Percentiles rank a stretch among this genome's conserved stretches.
These are phyloP conservation scores for Novumbra hubbsi DNA, from an alignment of 2,797 vertebrate genomes.

Conservation along the genomic window DNA sequence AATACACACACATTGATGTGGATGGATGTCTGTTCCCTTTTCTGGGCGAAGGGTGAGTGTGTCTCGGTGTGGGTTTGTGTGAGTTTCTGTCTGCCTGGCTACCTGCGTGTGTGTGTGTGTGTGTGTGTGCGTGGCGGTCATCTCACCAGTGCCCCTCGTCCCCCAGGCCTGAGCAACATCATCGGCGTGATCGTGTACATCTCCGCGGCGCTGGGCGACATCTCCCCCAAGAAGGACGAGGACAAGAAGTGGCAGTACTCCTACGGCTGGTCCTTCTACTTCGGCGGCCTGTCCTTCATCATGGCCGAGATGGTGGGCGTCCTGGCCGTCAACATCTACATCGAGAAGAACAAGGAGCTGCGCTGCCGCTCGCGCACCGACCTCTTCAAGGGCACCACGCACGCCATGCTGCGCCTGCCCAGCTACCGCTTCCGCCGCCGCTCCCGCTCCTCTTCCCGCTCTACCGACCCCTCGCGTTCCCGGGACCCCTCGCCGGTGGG, in stretches of 20 bases:
- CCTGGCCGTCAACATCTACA: slow-evolving; percentile 94
- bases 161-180: slow-evolving; percentile 89
- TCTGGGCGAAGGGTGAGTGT: neutral
- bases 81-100: neutral
- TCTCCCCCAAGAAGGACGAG: slow-evolving; percentile 77
- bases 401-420: slow-evolving; percentile 87
- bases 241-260: slow-evolving; percentile 77
- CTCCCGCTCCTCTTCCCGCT: slow-evolving; percentile 89
- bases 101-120: neutral
- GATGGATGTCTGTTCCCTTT: too few species aligned
- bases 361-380: slow-evolving; percentile 89
- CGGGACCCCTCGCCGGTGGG: slow-evolving; percentile 86
- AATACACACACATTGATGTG: too few species aligned
- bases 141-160: neutral
- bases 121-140: neutral
- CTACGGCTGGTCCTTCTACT: slow-evolving; percentile 96
- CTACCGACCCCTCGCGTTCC: slow-evolving; percentile 88
- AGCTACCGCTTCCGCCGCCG: slow-evolving; percentile 90
- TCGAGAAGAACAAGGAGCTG: slow-evolving; percentile 92
- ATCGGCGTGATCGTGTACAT: slow-evolving; percentile 95
- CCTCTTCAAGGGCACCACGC: slow-evolving; percentile 85
- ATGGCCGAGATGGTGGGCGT: slow-evolving; percentile 95
- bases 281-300: slow-evolving; percentile 92
- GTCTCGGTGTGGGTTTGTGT: neutral
- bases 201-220: slow-evolving; percentile 92